Evolutionary conservation across 2,113 vertebrate species (phyloP), one percentile per base, ranked within the genome.

Genomic region (Raja brachyura): DNA sequence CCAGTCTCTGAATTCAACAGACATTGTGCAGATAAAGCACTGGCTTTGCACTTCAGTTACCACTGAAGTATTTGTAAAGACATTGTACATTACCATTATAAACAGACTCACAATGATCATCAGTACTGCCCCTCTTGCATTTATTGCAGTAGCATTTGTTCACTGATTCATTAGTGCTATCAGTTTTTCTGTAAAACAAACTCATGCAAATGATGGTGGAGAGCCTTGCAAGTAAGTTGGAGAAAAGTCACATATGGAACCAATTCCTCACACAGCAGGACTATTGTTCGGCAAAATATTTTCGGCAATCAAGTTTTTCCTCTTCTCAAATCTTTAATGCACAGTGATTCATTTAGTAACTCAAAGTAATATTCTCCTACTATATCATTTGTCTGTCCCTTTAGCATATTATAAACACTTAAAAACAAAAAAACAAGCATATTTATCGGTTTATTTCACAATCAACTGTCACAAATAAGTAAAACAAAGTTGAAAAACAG

Each of bases 261-360:
- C 20, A 73, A 90, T 90, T 90, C 48, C 66, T 90, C 88, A 70
- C 86, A 90, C 88, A 39, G 88, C 63, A 90, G 33, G 33, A 70
- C 9, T 70, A 90, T 33, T 70, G 33, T 48, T 90, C 31, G 48
- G 31, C 61, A 70, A 68, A 90, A 39, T 70, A 90, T 70, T 90
- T 90, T 90, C 61, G 68, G 88, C 31, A 90, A 90, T 70, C 88
- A 73, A 48, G 33, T 9, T 39, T 90, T 90, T 68, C 88, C 68
- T 90, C 56, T 31, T 8, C 61, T 66, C 66, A 73, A 10, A 39
- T 90, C 61, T 90, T 39, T 48, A 90, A 90, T 70, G 28, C 66
- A 68, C 31, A 70, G 68, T 90, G 68, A 73, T 73, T 92, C 66
- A 92, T 92, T 48, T 25, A 22, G 66, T 73, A 73, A 92, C 20